Base-by-base conservation (phyloP, 37 sponge, comb jelly and placozoan species). In the Crambe crambe region DNA sequence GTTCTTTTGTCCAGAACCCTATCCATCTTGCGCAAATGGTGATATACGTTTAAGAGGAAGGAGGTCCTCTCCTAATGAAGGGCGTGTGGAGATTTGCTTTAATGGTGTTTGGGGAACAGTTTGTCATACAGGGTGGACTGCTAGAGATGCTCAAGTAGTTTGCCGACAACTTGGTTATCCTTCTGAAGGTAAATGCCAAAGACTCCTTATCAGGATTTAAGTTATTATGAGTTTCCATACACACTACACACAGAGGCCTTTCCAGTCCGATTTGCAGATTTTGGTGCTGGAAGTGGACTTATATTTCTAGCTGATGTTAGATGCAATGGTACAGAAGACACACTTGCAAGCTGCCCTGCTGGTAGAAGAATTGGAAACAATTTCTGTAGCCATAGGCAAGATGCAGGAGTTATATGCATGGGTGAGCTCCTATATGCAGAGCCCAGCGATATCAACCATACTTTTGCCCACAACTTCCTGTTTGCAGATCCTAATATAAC, bases 61-160 rank as follows among this genome's bases (percentile, higher is more conserved):
- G 0, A 59, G 71, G 0, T 54, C 58, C 41, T 40, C 64, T 31
- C 58, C 58, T 1, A 44, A 42, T 39, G 81, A 80, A 58, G 81
- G 81, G 2, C 26, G 78, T 22, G 61, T 85, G 31, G 85, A 85
- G 31, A 42, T 85, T 21, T 85, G 75, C 72, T 77, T 37, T 67
- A 76, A 75, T 44, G 78, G 72, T 8, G n/a, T 36, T 37, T 85
- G 85, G 85, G 85, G 85, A 18, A 77, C 78, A 20, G 61, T 85
- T 31, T 85, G 85, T 26, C 81, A 80, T 36, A 29, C 69, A 21
- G 72, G 70, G 1, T 85, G 79, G 85, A 72, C 31, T 26, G 6
- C 26, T 20, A 0, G 21, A 5, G 79, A 68, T 10, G 79, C 79
- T 37, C 17, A 68, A 2, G 85, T 85, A 1, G 72, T 85, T 30